Evolutionary conservation across 2,888 invertebrate genomes (phyloP).

Genomic region (Caenorhabditis panamensis): DNA sequence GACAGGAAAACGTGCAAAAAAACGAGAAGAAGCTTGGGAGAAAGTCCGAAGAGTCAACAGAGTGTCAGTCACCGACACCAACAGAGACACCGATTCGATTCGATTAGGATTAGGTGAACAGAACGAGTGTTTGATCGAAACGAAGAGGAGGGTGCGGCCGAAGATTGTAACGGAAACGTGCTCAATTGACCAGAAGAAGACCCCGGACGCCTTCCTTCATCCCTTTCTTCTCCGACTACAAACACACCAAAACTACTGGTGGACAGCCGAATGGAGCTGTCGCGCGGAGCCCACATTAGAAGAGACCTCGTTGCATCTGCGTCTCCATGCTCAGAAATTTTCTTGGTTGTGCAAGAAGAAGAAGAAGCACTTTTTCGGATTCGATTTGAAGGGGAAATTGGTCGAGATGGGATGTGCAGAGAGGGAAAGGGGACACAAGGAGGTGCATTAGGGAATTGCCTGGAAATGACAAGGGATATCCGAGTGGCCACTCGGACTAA

Average conservation of each 20-base stretch:
- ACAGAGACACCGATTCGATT: conserved; percentile 44
- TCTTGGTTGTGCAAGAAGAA: conserved; percentile 1
- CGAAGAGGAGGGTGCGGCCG: conserved; percentile 35
- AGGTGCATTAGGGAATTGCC: conserved; percentile 55
- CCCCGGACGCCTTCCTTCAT: conserved; percentile 35
- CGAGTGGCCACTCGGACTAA: conserved; percentile 28
- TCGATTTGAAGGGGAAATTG: conserved; percentile 55
- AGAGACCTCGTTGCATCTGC: conserved; percentile 23
- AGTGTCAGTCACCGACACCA: too few relatives aligned
- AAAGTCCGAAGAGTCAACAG: conserved; percentile 51
- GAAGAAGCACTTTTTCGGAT: conserved; percentile 50
- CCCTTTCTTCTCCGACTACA: conserved; percentile 18
- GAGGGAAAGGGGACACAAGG: conserved; percentile 21
- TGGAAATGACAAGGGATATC: conserved; percentile 38
- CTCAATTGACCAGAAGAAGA: conserved; percentile 51
- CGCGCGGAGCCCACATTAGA: conserved; percentile 21
- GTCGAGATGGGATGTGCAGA: conserved; percentile 23
- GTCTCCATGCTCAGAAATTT: conserved; percentile 28
- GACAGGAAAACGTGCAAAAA: conserved; percentile 5
- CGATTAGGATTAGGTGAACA: conserved; percentile 51
- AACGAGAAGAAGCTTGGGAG: conserved; percentile 5
- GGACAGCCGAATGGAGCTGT: conserved; percentile 17
- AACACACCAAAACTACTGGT: conserved; percentile 48
- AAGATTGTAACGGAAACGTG: conserved; percentile 49
- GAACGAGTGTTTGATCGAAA: conserved; percentile 49